Percentiles rank a stretch among this genome's conserved stretches.
phyloP scores from a whole-genome alignment of 2,113 vertebrate species.

The Daboia siamensis region DNA sequence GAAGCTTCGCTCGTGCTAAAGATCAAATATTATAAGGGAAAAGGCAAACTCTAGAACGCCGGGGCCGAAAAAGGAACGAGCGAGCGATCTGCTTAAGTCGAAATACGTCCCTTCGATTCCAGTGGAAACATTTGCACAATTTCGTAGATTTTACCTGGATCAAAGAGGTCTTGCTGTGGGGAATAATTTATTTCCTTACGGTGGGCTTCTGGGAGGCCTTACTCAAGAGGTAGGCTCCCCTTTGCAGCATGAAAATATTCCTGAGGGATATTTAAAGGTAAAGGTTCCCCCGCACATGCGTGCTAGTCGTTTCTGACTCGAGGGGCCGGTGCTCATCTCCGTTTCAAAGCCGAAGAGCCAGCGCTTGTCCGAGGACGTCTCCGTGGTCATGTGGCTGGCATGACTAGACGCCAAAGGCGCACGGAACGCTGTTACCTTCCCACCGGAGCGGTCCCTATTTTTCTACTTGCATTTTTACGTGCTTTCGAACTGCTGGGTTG shows the following conservation, averaged over 20 bases:
- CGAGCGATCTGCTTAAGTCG: neutral
- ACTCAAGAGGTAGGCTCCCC: neutral
- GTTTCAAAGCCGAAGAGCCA: too few relatives aligned
- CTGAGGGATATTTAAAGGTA: neutral
- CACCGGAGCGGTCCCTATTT: too few relatives aligned
- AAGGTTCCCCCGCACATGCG: too few relatives aligned
- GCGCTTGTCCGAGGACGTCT: too few relatives aligned
- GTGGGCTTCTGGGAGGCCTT: neutral
- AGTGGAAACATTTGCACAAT: neutral
- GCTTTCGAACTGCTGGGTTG: too few relatives aligned
- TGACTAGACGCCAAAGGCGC: too few relatives aligned
- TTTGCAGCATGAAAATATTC: neutral
- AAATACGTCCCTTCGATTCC: neutral
- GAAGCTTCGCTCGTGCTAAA: conserved; percentile 38
- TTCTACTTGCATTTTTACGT: too few relatives aligned
- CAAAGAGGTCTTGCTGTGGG: neutral
- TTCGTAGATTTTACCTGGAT: neutral
- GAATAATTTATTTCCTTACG: neutral
- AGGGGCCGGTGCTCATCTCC: too few relatives aligned
- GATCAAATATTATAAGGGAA: conserved; percentile 9
- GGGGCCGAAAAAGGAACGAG: neutral
- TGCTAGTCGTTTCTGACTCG: too few relatives aligned
- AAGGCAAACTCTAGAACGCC: neutral
- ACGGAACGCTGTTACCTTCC: too few relatives aligned
- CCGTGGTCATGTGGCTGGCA: too few relatives aligned